Evolutionary conservation across 1,140 invertebrate genomes (phyloP), one percentile per base, ranked within the genome.

Genomic region (Listronotus bonariensis): DNA sequence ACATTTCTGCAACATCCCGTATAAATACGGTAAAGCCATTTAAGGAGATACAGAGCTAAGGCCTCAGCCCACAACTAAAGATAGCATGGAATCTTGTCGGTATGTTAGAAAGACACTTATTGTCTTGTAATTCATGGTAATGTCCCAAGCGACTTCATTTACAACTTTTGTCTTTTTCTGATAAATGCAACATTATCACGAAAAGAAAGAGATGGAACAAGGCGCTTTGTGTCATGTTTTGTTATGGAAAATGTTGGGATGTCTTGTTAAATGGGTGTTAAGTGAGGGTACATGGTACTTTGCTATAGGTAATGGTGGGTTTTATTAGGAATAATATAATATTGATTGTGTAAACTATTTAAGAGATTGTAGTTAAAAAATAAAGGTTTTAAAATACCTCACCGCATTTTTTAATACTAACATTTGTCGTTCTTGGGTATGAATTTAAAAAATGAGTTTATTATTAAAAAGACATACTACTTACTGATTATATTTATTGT

Each of bases 41-140:
- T 6, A 15, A n/a, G 43, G 9, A 41, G 40, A 20, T 56, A 62
- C 43, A 53, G 36, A 54, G 32, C 40, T 41, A 36, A 36, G 40
- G 41, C 46, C 46, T 42, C n/a, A 62, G 18, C 59, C 40, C 48
- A 62, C 40, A 62, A 32, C 15, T 12, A n/a, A 26, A 48, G 36
- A 26, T 36, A 56, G 43, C 49, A 11, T 49, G 56, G 66, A 56
- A 65, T 63, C 62, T 49, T 42, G 48, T 51, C 38, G 48, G 41
- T 68, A 60, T 65, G 62, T 60, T 59, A 42, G 43, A 63, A 49
- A 54, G 67, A 65, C 67, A 68, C 67, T 68, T 68, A 68, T 68
- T 51, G 60, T 54, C 45, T 56, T 68, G 62, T 68, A 68, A 68
- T 64, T 68, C 67, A 68, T 62, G 45, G 62, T 68, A 68, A 68